phyloP scores from a whole-genome alignment of 2,888 invertebrate genomes.

The Globia sparganii region DNA sequence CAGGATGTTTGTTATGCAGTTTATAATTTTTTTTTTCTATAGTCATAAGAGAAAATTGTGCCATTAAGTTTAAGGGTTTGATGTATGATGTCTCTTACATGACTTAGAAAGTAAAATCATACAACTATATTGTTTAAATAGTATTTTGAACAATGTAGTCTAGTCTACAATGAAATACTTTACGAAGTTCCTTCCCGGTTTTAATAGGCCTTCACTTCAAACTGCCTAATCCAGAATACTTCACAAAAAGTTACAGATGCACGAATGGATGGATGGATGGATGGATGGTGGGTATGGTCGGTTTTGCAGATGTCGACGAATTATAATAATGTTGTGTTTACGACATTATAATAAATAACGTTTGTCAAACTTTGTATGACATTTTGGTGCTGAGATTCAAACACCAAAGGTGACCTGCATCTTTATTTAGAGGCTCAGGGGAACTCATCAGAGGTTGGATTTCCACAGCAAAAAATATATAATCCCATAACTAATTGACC shows the following conservation, averaged over 20 bases:
- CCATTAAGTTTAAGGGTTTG: not conserved
- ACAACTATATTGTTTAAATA: not conserved
- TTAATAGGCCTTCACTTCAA: not conserved
- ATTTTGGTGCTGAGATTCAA: slow-evolving; percentile 44
- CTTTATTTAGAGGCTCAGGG: slow-evolving; percentile 33
- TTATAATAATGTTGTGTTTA: slow-evolving; percentile 24
- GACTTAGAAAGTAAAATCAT: not conserved
- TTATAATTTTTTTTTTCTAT: not conserved
- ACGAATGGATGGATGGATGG: too few species aligned
- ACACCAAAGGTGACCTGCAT: slow-evolving; percentile 37
- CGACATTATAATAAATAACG: slow-evolving; percentile 35
- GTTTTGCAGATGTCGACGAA: slow-evolving; percentile 12
- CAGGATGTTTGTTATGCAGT: not conserved
- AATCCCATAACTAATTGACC: slow-evolving; percentile 44
- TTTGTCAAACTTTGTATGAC: slow-evolving; percentile 41
- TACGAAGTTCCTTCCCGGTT: not conserved
- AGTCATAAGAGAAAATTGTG: not conserved
- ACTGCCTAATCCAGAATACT: not conserved
- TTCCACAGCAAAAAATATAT: slow-evolving; percentile 40
- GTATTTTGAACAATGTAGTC: not conserved
- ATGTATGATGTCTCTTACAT: not conserved
- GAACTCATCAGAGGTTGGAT: slow-evolving; percentile 21
- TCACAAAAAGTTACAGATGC: slow-evolving; percentile 12
- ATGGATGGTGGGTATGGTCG: too few species aligned
- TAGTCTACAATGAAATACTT: not conserved